These are phyloP conservation scores for Poecile atricapillus DNA, from an alignment of 2,113 vertebrate species.

Conservation along the genomic window DNA sequence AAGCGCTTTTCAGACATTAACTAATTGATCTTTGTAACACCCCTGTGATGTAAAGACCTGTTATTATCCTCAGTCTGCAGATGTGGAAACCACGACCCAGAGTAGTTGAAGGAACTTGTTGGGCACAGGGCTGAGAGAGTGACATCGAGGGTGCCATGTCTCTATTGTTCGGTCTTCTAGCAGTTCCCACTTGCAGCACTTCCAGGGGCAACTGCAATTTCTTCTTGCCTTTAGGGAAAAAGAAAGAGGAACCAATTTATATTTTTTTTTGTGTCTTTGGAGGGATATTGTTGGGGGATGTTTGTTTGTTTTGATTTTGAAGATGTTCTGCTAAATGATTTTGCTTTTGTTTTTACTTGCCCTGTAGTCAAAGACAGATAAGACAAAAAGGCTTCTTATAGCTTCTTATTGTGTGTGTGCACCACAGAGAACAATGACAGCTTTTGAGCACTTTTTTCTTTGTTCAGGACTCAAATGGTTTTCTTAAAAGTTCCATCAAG, in stretches of 20 bases:
- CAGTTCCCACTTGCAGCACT: background rate
- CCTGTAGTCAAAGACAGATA: background rate
- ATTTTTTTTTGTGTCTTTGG: background rate
- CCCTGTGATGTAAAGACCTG: slow-evolving; percentile 48
- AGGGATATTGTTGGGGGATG: background rate
- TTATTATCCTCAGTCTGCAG: slow-evolving; percentile 49
- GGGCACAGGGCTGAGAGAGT: background rate
- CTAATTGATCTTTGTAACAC: slow-evolving; percentile 59
- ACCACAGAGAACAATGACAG: background rate
- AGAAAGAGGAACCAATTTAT: background rate
- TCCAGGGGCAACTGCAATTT: background rate
- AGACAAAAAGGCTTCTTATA: background rate
- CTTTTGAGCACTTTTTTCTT: background rate
- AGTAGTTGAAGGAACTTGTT: slow-evolving; percentile 13
- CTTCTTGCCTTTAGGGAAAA: background rate
- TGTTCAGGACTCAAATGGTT: background rate
- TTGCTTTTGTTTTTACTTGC: background rate
- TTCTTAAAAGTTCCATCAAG: background rate
- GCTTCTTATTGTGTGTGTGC: background rate
- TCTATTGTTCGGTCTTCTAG: background rate
- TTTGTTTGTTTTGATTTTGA: background rate
- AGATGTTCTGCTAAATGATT: background rate
- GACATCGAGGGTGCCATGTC: accelerated
- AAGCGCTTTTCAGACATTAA: slow-evolving; percentile 56
- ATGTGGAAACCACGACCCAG: slow-evolving; percentile 15